These are phyloP conservation scores for Alces alces DNA, from an alignment of 2,113 vertebrate genomes.

Conservation along the genomic window DNA sequence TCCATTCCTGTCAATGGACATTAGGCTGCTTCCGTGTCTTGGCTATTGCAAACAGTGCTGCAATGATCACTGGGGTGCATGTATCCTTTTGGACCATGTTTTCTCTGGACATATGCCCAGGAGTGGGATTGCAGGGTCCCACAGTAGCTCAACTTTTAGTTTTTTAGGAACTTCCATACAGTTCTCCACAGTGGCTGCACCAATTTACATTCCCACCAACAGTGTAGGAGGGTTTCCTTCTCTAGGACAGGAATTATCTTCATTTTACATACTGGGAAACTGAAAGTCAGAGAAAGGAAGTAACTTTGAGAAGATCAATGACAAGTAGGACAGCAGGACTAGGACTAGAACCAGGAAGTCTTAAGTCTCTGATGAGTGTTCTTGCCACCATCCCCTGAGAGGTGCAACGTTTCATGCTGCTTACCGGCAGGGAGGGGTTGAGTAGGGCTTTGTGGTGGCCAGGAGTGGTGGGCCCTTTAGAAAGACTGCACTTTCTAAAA, in stretches of 20 bases:
- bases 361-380: not conserved
- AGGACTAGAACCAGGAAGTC: not conserved
- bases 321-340: not conserved
- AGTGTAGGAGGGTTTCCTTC: not conserved
- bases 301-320: not conserved
- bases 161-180: not conserved
- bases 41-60: not conserved
- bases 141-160: not conserved
- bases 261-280: not conserved
- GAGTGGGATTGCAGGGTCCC: not conserved
- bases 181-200: not conserved
- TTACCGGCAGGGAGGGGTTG: not conserved
- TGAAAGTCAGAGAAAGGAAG: not conserved
- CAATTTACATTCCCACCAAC: not conserved
- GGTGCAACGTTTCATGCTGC: not conserved
- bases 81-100: not conserved
- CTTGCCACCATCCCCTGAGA: not conserved
- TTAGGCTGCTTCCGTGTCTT: not conserved
- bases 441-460: not conserved
- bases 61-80: not conserved
- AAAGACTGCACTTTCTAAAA: not conserved
- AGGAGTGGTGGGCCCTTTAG: not conserved
- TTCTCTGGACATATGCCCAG: not conserved
- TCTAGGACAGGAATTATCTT: not conserved
- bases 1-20: not conserved